phyloP scores from a whole-genome alignment of 2,888 invertebrate genomes.

The Hoplodrina blanda region DNA sequence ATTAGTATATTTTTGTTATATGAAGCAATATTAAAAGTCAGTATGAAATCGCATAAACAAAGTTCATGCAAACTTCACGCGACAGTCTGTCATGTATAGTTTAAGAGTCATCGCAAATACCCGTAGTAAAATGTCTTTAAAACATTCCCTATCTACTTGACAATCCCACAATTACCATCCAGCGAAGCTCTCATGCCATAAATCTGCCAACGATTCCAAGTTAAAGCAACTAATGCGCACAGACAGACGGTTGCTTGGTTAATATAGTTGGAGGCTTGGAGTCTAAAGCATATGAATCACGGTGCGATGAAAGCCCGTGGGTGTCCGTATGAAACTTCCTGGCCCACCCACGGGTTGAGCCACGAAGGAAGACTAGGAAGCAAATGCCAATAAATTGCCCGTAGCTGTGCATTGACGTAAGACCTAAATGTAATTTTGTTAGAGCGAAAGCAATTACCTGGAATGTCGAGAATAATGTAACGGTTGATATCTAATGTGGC shows the following conservation, averaged over 20 bases:
- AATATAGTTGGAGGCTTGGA: constrained; percentile 63
- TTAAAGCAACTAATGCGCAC: constrained; percentile 72
- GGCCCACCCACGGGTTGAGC: constrained; percentile 82
- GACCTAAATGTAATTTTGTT: constrained; percentile 58
- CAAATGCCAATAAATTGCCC: constrained; percentile 63
- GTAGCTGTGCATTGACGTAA: constrained; percentile 56
- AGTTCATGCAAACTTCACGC: background rate
- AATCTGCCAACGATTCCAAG: constrained; percentile 69
- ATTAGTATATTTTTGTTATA: constrained; percentile 22
- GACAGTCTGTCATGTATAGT: background rate
- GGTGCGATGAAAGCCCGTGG: constrained; percentile 85
- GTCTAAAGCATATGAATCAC: constrained; percentile 81
- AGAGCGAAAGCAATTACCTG: constrained; percentile 52
- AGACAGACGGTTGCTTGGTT: constrained; percentile 68
- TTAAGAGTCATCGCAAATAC: constrained; percentile 37
- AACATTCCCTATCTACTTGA: constrained; percentile 32
- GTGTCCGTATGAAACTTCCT: constrained; percentile 84
- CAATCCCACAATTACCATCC: constrained; percentile 55
- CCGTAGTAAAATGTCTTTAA: constrained; percentile 10
- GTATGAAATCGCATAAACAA: background rate
- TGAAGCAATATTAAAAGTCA: constrained; percentile 16
- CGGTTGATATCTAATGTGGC: constrained; percentile 30
- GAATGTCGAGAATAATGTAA: constrained; percentile 56
- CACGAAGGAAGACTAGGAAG: constrained; percentile 70
- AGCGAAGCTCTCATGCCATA: constrained; percentile 60